Evolutionary conservation across 1,140 invertebrate species (phyloP), one percentile per base, ranked within the genome.

Genomic region (Zaprionus tsacasi): DNA sequence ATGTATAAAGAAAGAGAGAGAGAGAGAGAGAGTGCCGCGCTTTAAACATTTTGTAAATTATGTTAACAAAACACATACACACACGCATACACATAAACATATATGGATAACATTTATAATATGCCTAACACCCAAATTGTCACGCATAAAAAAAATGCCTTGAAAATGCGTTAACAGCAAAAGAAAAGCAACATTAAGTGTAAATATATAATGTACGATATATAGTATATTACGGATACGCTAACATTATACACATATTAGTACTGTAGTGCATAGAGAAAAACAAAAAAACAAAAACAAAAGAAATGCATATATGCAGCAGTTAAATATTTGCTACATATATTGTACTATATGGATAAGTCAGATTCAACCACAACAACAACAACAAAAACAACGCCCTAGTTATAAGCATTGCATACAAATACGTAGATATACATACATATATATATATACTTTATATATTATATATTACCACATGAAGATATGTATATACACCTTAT

Each of bases 71-170:
- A 70, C 52, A 48, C 15, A 58, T 15, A 52, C 57, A 36, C 48
- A 70, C 33, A 55, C 12, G 12, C 35, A 63, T 15, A 63, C 52
- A 64, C 17, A 50, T 12, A 68, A 0, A 40, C 15, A 40, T 50
- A 52, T 11, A 61, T 38, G 35, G 5, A 56, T 38, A 40, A 40
- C 54, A 59, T 59, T 27, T 60, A 65, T 52, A 77, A 78, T 63
- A 57, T 59, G 48, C 57, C 71, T 63, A 70, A 63, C 15, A 73
- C 64, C 54, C 61, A 73, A 68, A 65, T 73, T 72, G 71, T 78
- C 75, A 79, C 82, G 82, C 82, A 86, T 87, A 82, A 77, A 45
- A 45, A 55, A 88, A 85, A 85, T 89, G 85, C 83, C 85, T 88
- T 89, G 67, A 68, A 79, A 73, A 83, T 78, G 83, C 79, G 77